Evolutionary conservation across 2,797 vertebrate species (phyloP).

Genomic region (Oryzias sinensis): DNA sequence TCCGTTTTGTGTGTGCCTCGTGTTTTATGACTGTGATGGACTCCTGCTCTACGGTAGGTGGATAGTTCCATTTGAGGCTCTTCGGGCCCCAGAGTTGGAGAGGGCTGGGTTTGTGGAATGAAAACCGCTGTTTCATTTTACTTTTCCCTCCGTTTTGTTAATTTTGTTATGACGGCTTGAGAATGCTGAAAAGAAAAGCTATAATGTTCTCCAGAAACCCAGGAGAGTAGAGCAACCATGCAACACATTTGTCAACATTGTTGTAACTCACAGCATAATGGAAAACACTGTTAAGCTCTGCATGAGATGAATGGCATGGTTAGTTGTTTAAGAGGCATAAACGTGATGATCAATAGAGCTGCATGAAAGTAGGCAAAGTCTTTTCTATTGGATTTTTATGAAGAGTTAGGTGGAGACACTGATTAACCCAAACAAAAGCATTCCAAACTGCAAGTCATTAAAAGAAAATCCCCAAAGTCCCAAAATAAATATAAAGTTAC

Average conservation of each 20-base stretch:
- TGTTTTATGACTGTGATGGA: slow-evolving; percentile 79
- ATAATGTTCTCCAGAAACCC: slow-evolving; percentile 75
- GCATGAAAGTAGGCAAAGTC: slow-evolving; percentile 47
- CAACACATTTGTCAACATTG: slow-evolving; percentile 67
- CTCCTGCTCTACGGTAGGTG: slow-evolving; percentile 84
- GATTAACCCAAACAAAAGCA: slow-evolving; percentile 19
- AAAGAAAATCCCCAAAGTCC: slow-evolving; percentile 9
- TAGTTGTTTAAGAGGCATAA: slow-evolving; percentile 68
- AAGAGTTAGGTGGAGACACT: slow-evolving; percentile 20
- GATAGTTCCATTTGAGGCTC: slow-evolving; percentile 64
- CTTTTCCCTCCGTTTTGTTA: slow-evolving; percentile 22
- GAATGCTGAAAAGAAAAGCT: slow-evolving; percentile 73
- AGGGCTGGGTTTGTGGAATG: slow-evolving; percentile 75
- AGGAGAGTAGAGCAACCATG: slow-evolving; percentile 67
- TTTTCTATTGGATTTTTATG: slow-evolving; percentile 1
- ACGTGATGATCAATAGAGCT: slow-evolving; percentile 55
- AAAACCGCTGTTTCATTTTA: slow-evolving; percentile 71
- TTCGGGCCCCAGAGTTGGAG: slow-evolving; percentile 60
- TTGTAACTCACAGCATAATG: slow-evolving; percentile 69
- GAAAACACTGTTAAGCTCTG: slow-evolving; percentile 68
- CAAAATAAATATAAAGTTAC: no score
- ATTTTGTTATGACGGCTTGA: slow-evolving; percentile 67
- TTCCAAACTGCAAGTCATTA: slow-evolving; percentile 28
- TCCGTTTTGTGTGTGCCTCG: slow-evolving; percentile 77
- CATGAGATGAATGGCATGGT: slow-evolving; percentile 81